Conservation (phyloP, 2,113 vertebrate species). For the Periophthalmus modestus region DNA sequence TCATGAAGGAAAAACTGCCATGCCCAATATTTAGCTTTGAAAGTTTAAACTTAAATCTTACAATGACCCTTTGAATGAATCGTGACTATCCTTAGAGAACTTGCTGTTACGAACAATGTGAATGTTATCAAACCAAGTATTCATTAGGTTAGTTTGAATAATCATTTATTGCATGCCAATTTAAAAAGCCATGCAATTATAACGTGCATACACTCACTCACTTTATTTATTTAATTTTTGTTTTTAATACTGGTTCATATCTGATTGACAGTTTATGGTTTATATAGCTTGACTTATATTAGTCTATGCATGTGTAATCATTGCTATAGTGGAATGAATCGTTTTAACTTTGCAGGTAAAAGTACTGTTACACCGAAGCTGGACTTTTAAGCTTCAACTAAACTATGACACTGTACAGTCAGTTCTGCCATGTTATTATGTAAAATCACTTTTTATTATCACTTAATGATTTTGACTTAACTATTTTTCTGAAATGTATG, state of each 20-base stretch:
- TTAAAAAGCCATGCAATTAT: not conserved
- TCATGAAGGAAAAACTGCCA: not conserved
- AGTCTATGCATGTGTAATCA: conserved; percentile 61
- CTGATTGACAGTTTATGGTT: conserved; percentile 31
- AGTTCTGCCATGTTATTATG: conserved; percentile 31
- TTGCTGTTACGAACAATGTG: conserved; percentile 35
- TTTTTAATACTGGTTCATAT: conserved; percentile 49
- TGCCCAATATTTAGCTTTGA: not conserved
- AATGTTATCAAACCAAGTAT: conserved; percentile 10
- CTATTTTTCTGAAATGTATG: conserved; percentile 31
- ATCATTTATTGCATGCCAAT: not conserved
- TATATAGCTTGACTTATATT: conserved; percentile 21
- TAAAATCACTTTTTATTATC: conserved; percentile 26
- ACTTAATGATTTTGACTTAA: conserved; percentile 33
- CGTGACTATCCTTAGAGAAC: conserved; percentile 11
- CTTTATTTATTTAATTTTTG: conserved; percentile 49
- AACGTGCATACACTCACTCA: conserved; percentile 33
- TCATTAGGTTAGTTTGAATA: not conserved
- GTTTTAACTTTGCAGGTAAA: conserved; percentile 31
- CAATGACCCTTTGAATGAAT: conserved; percentile 35
- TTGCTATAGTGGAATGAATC: conserved; percentile 40
- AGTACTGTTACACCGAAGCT: conserved; percentile 29
- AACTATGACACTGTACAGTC: conserved; percentile 18
- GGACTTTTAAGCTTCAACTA: conserved; percentile 19
- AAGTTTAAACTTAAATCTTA: conserved; percentile 3